Base-by-base conservation (phyloP, 2,888 invertebrate species). In the Drosophila melanosoma region DNA sequence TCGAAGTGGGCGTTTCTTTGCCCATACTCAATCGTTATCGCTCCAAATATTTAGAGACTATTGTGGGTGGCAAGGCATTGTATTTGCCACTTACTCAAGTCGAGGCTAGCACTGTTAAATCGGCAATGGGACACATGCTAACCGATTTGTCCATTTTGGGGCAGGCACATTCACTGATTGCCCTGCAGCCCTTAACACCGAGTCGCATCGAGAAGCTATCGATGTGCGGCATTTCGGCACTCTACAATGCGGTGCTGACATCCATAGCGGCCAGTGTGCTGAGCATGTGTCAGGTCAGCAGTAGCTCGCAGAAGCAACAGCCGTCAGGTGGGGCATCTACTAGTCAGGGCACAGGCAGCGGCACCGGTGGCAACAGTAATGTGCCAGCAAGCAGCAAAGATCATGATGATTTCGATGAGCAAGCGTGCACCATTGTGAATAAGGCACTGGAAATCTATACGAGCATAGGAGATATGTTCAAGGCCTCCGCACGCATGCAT, bases 381-480 rank as follows among this genome's bases (percentile, higher is more conserved):
- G 58, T 54, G 0, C 70, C 71, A 23, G 45, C 60, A 0, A 57
- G 53, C 38, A 54, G 45, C 57, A 88, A 88, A 69, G 92, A 95
- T 79, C 95, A 95, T 78, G 98, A 97, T 91, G 97, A 98, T 74
- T 94, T 95, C 40, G 98, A 98, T 90, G 95, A 96, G 74, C 95
- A 96, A 87, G 97, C 97, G 0, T 96, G 97, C 2, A 95, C 95
- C 6, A 95, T 98, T 73, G 97, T 98, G 0, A 98, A 98, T 91
- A 97, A 97, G 92, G 96, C 97, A 35, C 94, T 98, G 73, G 97
- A 97, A 91, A 95, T 98, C 83, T 98, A 97, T 93, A 96, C 96
- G 81, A 95, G 95, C 80, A 96, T 98, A 69, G 96, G 97, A 3
- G 95, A 95, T 76, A 96, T 96, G 42, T 96, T 98, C 83, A 96